phyloP scores from a whole-genome alignment of 2,797 vertebrate species.

The Eulemur coronatus region DNA sequence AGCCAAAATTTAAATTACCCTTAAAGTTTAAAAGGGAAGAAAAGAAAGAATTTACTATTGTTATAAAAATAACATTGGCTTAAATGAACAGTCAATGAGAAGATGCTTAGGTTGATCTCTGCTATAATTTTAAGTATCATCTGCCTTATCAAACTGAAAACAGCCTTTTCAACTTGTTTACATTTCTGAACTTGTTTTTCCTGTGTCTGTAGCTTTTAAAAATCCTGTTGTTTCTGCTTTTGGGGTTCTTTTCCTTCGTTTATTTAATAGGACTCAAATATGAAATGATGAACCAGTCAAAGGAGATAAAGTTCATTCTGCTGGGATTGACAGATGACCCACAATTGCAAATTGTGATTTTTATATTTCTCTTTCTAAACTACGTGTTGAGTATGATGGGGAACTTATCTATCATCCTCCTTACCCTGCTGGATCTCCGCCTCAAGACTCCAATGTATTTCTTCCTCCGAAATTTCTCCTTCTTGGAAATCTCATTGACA shows the following conservation, averaged over 20 bases:
- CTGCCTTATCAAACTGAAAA: background rate
- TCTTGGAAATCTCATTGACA: conserved; percentile 27
- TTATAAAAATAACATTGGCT: background rate
- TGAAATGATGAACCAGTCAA: conserved; percentile 48
- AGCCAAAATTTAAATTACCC: background rate
- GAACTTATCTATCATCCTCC: conserved; percentile 3
- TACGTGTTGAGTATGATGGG: background rate
- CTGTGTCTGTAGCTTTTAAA: background rate
- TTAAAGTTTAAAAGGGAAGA: background rate
- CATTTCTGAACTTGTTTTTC: background rate
- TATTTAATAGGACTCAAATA: background rate
- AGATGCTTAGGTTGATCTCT: background rate
- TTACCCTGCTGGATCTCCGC: background rate
- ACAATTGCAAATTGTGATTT: conserved; percentile 26
- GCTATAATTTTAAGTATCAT: background rate
- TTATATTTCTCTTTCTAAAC: conserved; percentile 37
- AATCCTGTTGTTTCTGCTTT: background rate
- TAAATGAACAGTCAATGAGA: background rate
- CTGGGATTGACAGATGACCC: background rate
- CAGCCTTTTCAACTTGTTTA: background rate
- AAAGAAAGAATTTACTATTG: background rate
- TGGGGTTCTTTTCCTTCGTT: background rate
- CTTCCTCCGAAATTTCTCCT: conserved; percentile 32
- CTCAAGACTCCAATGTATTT: conserved; percentile 44
- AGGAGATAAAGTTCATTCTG: conserved; percentile 18